Base-by-base conservation (phyloP, 2,113 vertebrate genomes). In the Nipponia nippon region DNA sequence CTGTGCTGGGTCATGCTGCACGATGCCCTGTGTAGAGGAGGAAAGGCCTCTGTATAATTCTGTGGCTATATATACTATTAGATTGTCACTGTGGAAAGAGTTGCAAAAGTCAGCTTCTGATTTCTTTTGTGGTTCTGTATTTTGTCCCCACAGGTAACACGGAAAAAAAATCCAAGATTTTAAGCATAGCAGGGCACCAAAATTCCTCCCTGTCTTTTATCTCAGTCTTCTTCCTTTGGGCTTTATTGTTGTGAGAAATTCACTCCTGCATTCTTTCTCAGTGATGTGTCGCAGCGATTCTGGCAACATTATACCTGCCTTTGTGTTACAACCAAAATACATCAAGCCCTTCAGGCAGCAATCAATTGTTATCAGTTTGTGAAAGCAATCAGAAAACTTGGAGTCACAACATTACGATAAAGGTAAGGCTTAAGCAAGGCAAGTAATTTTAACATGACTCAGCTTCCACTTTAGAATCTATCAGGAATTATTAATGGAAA, bases 341-440 rank as follows among this genome's bases (percentile, higher is more conserved):
- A 40, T n/a, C 27, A 63, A 58, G 46, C 83, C 89, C 59, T 96
- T 93, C 89, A 96, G 72, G 91, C 69, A 93, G 77, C 87, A 97
- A 95, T 97, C 96, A 95, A 92, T 96, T 95, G 72, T 98, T 98
- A 98, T 97, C 95, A 98, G 95, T 95, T 98, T 98, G 95, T 96
- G 95, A 98, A 98, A 97, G 71, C 87, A 97, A 93, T 93, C 85
- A 91, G 95, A 98, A 98, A 87, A 93, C 38, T 30, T 53, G 56
- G 36, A 97, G 50, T 73, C 70, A 76, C 55, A 83, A 65, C 36
- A 70, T 78, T 67, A 40, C 29, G 90, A 29, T 49, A 71, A 89
- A 16, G 16, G 71, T 14, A 71, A 89, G 1, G 1, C 8, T 97
- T 80, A 81, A 90, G 71, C 53, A 70, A 46, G 22, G 4, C 10